phyloP scores from a whole-genome alignment of 1,140 invertebrate species.

The Homalodisca vitripennis region DNA sequence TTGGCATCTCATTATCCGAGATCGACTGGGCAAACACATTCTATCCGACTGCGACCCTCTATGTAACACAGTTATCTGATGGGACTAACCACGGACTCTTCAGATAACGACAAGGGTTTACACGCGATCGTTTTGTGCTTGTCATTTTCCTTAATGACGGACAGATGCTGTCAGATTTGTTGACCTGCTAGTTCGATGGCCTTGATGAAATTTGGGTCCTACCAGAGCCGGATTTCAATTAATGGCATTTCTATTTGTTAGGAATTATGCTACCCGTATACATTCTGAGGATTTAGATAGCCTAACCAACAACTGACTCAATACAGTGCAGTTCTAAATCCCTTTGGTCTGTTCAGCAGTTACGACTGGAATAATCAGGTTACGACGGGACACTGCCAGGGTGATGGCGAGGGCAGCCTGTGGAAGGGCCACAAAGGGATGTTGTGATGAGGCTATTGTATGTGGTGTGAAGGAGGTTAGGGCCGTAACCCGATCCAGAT shows the following conservation, averaged over 20 bases:
- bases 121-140: background rate
- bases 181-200: background rate
- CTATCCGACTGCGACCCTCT: background rate
- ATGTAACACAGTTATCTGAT: conserved; percentile 7
- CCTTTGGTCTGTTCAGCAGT: too few relatives aligned
- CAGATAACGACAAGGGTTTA: background rate
- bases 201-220: too few relatives aligned
- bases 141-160: conserved; percentile 2
- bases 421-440: conserved; percentile 10
- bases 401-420: background rate
- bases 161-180: background rate
- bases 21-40: background rate
- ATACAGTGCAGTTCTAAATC: too few relatives aligned
- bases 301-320: too few relatives aligned
- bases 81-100: background rate
- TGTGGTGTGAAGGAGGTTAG: background rate
- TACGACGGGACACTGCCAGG: too few relatives aligned
- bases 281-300: too few relatives aligned
- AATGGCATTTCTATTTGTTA: too few relatives aligned
- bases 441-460: conserved; percentile 7
- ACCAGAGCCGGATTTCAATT: too few relatives aligned
- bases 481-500: background rate
- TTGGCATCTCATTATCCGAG: conserved; percentile 22
- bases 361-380: too few relatives aligned
- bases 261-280: too few relatives aligned